Conservation (phyloP, 2,888 invertebrate species). For the Beris chalybata region DNA sequence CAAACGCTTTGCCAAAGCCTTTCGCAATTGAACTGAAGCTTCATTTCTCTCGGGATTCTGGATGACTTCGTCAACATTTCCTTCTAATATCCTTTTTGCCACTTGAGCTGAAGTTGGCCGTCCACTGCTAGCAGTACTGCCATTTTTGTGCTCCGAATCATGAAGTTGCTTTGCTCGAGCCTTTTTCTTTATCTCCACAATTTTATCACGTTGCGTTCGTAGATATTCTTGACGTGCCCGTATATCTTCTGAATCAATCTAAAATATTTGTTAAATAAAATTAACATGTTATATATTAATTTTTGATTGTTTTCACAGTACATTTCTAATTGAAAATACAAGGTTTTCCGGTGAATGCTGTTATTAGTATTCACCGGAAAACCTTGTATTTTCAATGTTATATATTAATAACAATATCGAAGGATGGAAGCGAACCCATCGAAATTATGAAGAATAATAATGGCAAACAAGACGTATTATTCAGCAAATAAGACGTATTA, state of each 20-base stretch:
- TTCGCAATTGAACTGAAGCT: constrained; percentile 74
- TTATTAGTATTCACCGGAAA: too few relatives aligned
- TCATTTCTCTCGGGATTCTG: constrained; percentile 52
- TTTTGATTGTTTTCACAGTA: too few relatives aligned
- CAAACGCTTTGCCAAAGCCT: constrained; percentile 80
- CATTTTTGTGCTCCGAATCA: constrained; percentile 59
- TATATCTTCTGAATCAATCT: constrained; percentile 66
- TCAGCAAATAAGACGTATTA: too few relatives aligned
- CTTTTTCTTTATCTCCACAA: constrained; percentile 85
- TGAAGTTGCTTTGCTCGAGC: constrained; percentile 80
- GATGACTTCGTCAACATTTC: constrained; percentile 44
- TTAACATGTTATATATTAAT: too few relatives aligned
- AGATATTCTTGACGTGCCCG: constrained; percentile 82
- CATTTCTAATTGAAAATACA: too few relatives aligned
- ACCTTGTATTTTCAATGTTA: too few relatives aligned
- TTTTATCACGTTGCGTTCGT: constrained; percentile 85
- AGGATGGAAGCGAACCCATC: too few relatives aligned
- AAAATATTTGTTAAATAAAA: constrained; percentile 32
- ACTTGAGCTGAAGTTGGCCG: constrained; percentile 76
- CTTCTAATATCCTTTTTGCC: constrained; percentile 69
- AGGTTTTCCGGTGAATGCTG: too few relatives aligned
- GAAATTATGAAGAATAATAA: too few relatives aligned
- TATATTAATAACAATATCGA: too few relatives aligned
- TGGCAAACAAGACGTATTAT: too few relatives aligned
- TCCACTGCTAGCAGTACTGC: constrained; percentile 42